Evolutionary conservation across 2,797 vertebrate species (phyloP), one percentile per base, ranked within the genome.

Genomic region (Falco cherrug): DNA sequence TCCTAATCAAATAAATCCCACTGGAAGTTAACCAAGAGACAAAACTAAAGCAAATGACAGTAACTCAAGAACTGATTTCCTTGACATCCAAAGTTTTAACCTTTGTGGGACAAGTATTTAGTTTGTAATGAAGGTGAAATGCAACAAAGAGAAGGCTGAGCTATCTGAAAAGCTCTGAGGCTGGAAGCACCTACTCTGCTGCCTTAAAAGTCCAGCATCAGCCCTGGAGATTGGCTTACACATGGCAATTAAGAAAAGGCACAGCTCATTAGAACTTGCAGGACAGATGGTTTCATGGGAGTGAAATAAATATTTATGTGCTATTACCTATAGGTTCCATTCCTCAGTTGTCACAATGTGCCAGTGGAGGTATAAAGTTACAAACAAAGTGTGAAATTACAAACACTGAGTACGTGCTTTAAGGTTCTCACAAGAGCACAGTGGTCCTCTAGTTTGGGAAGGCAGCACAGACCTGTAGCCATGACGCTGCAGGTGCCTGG

Each of bases 1-100:
- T 13, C 43, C n/a, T 90, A 73, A 95, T 81, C 59, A 87, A 90
- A 92, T 81, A 88, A 84, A 92, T 78, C 33, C 60, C 53, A 41
- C 19, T 65, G 69, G 75, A 94, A 92, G 13, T 51, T 84, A 83
- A 54, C 68, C 82, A 71, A 90, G 41, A 60, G 41, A 86, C 61
- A 76, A 47, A 89, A 65, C 61, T 93, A 64, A 84, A 81, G 45
- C 41, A 82, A 92, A 84, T 45, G 15, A 61, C 35, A n/a, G 35
- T 60, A 60, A 95, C 79, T 82, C 53, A 75, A 69, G 64, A 67
- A 64, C 29, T 61, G 65, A 33, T 25, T 88, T 64, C 57, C 37
- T 19, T 84, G 61, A 54, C 54, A 21, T 35, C 35, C 5, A 41
- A 86, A 59, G 43, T 78, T 88, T 84, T 56, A 87, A 78, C 41